Evolutionary conservation across 2,888 invertebrate genomes (phyloP).

Genomic region (Tribolium freemani): DNA sequence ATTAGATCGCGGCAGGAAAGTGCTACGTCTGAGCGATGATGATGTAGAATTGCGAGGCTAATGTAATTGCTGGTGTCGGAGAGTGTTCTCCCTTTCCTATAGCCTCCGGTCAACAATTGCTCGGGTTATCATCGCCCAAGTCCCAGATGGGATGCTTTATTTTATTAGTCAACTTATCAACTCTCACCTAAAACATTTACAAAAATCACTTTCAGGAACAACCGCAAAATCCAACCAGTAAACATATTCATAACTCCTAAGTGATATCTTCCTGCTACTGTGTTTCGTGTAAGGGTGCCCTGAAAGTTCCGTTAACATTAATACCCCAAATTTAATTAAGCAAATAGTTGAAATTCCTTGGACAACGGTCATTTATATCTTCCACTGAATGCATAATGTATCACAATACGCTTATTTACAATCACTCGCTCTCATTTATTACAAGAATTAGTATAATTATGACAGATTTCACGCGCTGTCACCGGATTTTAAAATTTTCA

Average conservation of each 20-base stretch:
- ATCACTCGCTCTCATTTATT: conserved; percentile 43
- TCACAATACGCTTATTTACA: conserved; percentile 55
- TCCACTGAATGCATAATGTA: conserved; percentile 60
- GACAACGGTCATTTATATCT: conserved; percentile 63
- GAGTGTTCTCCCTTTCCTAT: conserved; percentile 48
- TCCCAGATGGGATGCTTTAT: conserved; percentile 57
- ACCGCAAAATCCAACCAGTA: background rate
- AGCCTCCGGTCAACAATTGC: conserved; percentile 58
- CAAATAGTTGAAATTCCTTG: conserved; percentile 63
- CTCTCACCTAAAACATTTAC: background rate
- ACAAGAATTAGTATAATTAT: conserved; percentile 9
- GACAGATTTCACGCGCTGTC: conserved; percentile 17
- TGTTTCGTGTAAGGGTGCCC: conserved; percentile 44
- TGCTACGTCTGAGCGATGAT: conserved; percentile 58
- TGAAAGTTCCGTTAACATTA: conserved; percentile 59
- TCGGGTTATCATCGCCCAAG: conserved; percentile 56
- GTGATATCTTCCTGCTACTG: conserved; percentile 38
- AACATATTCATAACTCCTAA: conserved; percentile 40
- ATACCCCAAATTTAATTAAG: conserved; percentile 63
- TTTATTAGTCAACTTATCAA: conserved; percentile 54
- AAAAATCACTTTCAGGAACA: conserved; percentile 5
- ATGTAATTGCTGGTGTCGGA: conserved; percentile 59
- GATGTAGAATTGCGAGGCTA: conserved; percentile 58
- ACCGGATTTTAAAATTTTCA: background rate
- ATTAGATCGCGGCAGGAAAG: conserved; percentile 54